Evolutionary conservation across 1,140 invertebrate species (phyloP).

Genomic region (Choristoneura fumiferana): DNA sequence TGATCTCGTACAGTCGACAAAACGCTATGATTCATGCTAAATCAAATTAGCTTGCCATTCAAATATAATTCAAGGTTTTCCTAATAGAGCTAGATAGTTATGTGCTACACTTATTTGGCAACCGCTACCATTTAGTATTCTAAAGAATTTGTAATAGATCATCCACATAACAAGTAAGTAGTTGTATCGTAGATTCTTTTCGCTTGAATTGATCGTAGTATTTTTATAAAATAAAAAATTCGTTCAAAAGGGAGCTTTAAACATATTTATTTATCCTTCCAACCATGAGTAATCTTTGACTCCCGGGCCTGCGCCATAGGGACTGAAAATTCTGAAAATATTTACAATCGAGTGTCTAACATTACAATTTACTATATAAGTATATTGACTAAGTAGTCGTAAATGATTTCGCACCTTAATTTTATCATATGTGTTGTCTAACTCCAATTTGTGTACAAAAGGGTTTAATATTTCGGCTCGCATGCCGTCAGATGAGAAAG

Average conservation of each 20-base stretch:
- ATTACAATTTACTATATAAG: neutral
- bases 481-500: constrained; percentile 73
- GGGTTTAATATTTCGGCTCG: constrained; percentile 84
- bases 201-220: too few relatives aligned
- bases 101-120: constrained; percentile 15
- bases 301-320: constrained; percentile 2
- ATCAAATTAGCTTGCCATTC: constrained; percentile 3
- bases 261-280: too few relatives aligned
- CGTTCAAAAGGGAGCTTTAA: too few relatives aligned
- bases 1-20: neutral
- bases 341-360: constrained; percentile 12
- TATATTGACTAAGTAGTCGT: too few relatives aligned
- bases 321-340: constrained; percentile 1
- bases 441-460: constrained; percentile 90
- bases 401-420: constrained; percentile 84
- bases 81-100: neutral
- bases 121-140: neutral
- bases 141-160: too few relatives aligned
- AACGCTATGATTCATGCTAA: constrained; percentile 7
- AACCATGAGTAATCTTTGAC: neutral
- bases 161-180: too few relatives aligned
- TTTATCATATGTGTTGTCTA: constrained; percentile 90
- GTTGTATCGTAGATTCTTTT: too few relatives aligned
- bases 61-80: constrained; percentile 9
- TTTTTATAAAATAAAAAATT: too few relatives aligned